Conservation (phyloP, 2,797 vertebrate genomes). For the Pogoniulus pusillus region DNA sequence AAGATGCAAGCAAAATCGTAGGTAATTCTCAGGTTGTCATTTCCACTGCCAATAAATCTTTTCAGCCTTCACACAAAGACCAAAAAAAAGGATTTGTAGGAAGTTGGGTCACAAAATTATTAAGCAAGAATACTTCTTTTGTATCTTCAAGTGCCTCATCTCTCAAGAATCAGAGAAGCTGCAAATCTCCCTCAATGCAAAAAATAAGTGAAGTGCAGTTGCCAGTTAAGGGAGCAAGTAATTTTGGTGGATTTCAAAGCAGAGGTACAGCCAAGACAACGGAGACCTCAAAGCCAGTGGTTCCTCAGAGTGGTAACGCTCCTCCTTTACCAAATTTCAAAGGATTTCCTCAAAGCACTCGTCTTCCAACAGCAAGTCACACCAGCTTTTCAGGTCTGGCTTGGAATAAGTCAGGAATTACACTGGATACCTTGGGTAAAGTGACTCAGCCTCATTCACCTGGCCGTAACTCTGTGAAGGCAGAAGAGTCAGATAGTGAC, state of each 20-base stretch:
- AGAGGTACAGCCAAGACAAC: constrained; percentile 58
- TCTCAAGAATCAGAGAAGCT: constrained; percentile 22
- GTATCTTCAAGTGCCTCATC: constrained; percentile 70
- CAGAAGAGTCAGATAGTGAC: constrained; percentile 28
- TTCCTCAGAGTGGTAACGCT: constrained; percentile 13
- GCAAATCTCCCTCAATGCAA: constrained; percentile 11
- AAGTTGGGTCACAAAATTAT: constrained; percentile 76
- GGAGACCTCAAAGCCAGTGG: not conserved
- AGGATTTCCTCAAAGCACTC: not conserved
- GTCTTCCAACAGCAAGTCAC: not conserved
- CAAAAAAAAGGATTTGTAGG: constrained; percentile 69
- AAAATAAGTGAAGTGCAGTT: constrained; percentile 57
- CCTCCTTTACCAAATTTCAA: not conserved
- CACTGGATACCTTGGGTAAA: not conserved
- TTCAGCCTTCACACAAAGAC: constrained; percentile 47
- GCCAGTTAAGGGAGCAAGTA: constrained; percentile 83
- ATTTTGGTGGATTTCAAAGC: constrained; percentile 83
- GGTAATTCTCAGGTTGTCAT: not conserved
- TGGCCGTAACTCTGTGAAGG: not conserved
- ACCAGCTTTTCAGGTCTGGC: not conserved
- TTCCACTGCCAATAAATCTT: not conserved
- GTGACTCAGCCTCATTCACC: not conserved
- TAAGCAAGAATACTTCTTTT: constrained; percentile 66
- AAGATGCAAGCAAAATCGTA: constrained; percentile 2
- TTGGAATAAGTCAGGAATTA: not conserved